Evolutionary conservation across 2,113 vertebrate species (phyloP).

Genomic region (Mirounga angustirostris): DNA sequence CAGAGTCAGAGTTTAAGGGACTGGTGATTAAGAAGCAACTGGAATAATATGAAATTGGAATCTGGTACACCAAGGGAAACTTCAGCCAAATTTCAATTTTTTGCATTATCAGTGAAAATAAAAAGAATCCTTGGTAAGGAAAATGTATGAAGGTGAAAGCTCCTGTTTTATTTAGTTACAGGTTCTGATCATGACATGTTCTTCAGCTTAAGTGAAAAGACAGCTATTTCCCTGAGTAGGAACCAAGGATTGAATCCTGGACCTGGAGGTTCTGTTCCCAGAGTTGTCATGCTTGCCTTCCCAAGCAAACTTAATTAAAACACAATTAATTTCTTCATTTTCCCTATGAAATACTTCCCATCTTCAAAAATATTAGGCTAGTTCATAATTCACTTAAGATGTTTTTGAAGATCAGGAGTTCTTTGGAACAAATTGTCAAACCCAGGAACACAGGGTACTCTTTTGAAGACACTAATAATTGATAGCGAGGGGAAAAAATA

Average conservation of each 20-base stretch:
- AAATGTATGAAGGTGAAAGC: background rate
- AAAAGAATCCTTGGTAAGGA: background rate
- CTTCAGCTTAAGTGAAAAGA: background rate
- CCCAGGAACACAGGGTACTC: background rate
- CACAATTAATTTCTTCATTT: background rate
- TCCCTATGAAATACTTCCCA: background rate
- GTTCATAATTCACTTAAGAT: slow-evolving; percentile 27
- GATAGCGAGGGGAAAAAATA: background rate
- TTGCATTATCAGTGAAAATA: background rate
- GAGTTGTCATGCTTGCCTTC: slow-evolving; percentile 15
- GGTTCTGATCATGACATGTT: background rate
- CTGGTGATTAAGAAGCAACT: background rate
- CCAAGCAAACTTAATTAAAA: background rate
- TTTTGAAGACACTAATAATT: background rate
- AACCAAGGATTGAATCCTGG: background rate
- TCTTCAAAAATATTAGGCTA: background rate
- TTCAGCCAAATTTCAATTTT: background rate
- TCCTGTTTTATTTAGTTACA: background rate
- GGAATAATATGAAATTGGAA: background rate
- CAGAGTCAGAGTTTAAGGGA: background rate
- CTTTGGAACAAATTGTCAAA: slow-evolving; percentile 43
- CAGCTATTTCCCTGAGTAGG: background rate
- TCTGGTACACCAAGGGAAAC: background rate
- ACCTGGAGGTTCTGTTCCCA: background rate
- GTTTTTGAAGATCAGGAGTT: slow-evolving; percentile 3